Evolutionary conservation across 1,140 invertebrate genomes (phyloP).

Genomic region (Leptonema lineaticorne): DNA sequence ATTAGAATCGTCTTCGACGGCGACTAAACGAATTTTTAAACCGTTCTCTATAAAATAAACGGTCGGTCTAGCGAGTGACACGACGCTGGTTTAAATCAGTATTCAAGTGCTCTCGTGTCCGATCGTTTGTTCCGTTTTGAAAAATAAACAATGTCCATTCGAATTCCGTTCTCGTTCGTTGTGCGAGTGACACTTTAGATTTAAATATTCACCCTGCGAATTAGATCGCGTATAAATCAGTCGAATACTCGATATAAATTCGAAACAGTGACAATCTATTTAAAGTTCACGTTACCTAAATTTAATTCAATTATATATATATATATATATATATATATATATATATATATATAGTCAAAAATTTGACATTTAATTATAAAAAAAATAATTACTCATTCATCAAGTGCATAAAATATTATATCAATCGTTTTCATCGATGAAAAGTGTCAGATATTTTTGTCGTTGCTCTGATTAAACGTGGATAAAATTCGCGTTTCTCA

Average conservation of each 20-base stretch:
- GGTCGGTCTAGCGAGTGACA: no score
- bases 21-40: no score
- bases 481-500: neutral
- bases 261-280: no score
- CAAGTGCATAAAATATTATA: no score
- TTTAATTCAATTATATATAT: neutral
- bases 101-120: neutral
- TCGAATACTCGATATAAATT: no score
- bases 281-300: no score
- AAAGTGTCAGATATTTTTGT: no score
- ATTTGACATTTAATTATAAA: neutral
- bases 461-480: neutral
- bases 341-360: neutral
- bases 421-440: no score
- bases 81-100: neutral
- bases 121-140: neutral
- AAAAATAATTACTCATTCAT: no score
- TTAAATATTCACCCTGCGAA: neutral
- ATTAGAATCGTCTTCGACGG: no score
- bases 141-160: no score
- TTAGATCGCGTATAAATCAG: neutral
- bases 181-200: neutral
- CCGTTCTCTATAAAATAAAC: no score
- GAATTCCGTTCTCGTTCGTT: neutral
- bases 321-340: neutral